These are phyloP conservation scores for Scortum barcoo DNA, from an alignment of 2,113 vertebrate genomes.

Conservation along the genomic window DNA sequence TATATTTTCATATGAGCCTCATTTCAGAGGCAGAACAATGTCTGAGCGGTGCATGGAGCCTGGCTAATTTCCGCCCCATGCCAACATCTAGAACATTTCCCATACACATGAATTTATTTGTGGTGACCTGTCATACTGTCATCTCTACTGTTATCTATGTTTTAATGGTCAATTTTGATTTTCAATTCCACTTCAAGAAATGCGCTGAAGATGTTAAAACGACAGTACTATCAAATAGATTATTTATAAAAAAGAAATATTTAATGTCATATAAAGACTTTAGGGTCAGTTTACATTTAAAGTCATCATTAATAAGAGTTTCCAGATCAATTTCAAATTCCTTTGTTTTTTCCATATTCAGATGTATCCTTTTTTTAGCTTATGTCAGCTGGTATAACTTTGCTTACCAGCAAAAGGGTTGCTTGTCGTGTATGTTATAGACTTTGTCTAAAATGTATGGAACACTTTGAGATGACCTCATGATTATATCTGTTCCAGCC, in stretches of 20 bases:
- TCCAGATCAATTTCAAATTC: not conserved
- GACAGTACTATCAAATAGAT: too few relatives aligned
- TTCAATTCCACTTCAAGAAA: not conserved
- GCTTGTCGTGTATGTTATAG: not conserved
- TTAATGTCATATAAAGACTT: too few relatives aligned
- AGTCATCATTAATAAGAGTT: not conserved
- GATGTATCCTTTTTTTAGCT: not conserved
- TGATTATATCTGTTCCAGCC: not conserved
- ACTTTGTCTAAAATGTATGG: not conserved
- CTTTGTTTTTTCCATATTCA: not conserved
- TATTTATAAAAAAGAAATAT: too few relatives aligned
- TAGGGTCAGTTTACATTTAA: not conserved
- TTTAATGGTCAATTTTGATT: not conserved
- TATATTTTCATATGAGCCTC: not conserved
- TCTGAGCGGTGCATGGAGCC: conserved; percentile 1
- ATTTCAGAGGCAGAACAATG: not conserved
- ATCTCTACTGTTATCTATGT: not conserved
- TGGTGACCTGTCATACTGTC: not conserved
- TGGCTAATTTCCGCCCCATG: not conserved
- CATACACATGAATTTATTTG: conserved; percentile 13
- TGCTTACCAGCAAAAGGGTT: not conserved
- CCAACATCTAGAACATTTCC: conserved; percentile 29
- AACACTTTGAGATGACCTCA: too few relatives aligned
- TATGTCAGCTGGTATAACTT: not conserved
- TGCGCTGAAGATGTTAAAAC: not conserved